Evolutionary conservation across 2,888 invertebrate genomes (phyloP), one percentile per base, ranked within the genome.

Genomic region (Leucophenga montana): DNA sequence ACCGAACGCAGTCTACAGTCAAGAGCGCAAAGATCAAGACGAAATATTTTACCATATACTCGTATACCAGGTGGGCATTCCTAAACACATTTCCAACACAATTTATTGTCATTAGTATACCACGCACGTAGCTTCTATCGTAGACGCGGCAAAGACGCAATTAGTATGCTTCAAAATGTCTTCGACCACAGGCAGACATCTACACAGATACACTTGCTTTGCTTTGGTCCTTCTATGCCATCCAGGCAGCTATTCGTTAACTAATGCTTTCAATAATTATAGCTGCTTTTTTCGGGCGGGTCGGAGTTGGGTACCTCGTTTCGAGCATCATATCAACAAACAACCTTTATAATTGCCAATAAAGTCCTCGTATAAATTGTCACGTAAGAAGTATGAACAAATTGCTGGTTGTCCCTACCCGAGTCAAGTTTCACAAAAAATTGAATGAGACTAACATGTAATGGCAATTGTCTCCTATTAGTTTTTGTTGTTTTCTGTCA

Each of bases 341-440:
- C 62, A 64, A 64, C 62, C 62, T 64, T 64, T 64, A 64, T 64
- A 64, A 64, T 64, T 64, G 62, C 62, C 62, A 64, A 64, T 64
- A 64, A 64, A 64, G 62, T 64, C 48, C 27, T 64, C 62, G 18
- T 64, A 64, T 64, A 64, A 64, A 64, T 64, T 64, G 62, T 64
- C 46, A 64, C 46, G 62, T 64, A 64, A 64, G 62, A 64, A 64
- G 62, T 22, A 64, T 46, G 62, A 64, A 64, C 62, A 64, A 64
- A 64, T 64, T 64, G 62, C 39, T 8, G 39, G 39, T 18, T 27
- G 57, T 57, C 57, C 57, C 57, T 57, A 57, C 57, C 6, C 57
- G 31, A 57, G 57, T 57, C 31, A 31, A 57, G 57, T 57, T 57
- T 14, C 27, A 57, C 57, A 27, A 27, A 53, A 64, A 64, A 48